Conservation (phyloP, 2,113 vertebrate genomes). For the Tetrax tetrax region DNA sequence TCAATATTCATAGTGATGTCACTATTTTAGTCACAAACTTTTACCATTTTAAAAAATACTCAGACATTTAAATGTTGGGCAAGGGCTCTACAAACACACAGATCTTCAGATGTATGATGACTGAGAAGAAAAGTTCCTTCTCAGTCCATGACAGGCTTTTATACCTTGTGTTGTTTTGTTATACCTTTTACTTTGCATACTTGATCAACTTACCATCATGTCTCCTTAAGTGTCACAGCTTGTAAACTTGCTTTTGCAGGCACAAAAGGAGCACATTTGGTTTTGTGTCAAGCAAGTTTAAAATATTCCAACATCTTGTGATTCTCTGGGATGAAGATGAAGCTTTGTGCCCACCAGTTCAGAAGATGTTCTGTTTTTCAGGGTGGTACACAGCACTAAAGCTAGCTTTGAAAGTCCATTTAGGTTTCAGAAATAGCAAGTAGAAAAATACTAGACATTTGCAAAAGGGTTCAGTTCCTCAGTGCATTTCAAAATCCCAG, state of each 20-base stretch:
- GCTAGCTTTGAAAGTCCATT: not conserved
- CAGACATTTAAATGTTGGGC: not conserved
- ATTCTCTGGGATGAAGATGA: not conserved
- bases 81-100: not conserved
- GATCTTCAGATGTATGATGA: not conserved
- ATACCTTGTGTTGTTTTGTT: not conserved
- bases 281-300: not conserved
- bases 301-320: not conserved
- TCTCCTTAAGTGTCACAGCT: not conserved
- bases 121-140: not conserved
- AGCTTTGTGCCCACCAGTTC: not conserved
- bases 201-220: not conserved
- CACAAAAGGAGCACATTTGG: not conserved
- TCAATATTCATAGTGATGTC: not conserved
- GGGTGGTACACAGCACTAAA: fast-evolving
- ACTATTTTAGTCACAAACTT: not conserved
- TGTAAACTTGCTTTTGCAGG: not conserved
- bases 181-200: not conserved
- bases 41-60: not conserved
- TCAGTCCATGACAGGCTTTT: not conserved
- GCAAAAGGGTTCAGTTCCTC: not conserved
- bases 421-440: not conserved
- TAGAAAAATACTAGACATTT: not conserved
- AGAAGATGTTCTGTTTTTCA: not conserved
- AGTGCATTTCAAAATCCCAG: not conserved